These are phyloP conservation scores for Brachypteracias leptosomus DNA, from an alignment of 2,113 vertebrate genomes.

Conservation along the genomic window DNA sequence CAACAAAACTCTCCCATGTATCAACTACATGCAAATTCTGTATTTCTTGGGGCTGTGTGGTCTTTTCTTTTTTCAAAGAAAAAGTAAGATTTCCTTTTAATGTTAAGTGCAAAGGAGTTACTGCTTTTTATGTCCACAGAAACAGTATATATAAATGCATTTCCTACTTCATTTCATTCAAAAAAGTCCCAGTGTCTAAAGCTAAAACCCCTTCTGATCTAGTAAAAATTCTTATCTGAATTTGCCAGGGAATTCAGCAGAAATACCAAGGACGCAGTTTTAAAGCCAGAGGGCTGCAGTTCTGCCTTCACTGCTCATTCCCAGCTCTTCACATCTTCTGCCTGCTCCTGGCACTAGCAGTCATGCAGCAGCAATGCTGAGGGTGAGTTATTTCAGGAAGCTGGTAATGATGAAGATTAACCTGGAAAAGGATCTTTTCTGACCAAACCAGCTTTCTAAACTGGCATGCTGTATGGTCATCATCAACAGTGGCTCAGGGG, in stretches of 20 bases:
- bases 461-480: neutral
- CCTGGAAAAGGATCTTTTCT: neutral
- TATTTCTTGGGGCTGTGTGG: neutral
- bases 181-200: neutral
- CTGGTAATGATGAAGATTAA: neutral
- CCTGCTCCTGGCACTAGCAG: neutral
- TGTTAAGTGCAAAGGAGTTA: neutral
- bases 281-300: neutral
- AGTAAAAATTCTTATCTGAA: neutral
- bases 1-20: neutral
- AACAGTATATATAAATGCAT: neutral
- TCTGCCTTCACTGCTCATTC: neutral
- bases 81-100: neutral
- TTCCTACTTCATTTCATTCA: neutral
- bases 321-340: neutral
- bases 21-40: neutral
- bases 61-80: neutral
- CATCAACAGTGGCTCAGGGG: neutral
- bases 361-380: accelerated
- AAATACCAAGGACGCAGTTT: neutral
- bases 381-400: neutral
- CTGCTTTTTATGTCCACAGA: neutral
- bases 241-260: neutral
- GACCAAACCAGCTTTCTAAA: neutral
- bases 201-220: neutral